These are phyloP conservation scores for Allygus modestus DNA, from an alignment of 2,888 invertebrate genomes.

Conservation along the genomic window DNA sequence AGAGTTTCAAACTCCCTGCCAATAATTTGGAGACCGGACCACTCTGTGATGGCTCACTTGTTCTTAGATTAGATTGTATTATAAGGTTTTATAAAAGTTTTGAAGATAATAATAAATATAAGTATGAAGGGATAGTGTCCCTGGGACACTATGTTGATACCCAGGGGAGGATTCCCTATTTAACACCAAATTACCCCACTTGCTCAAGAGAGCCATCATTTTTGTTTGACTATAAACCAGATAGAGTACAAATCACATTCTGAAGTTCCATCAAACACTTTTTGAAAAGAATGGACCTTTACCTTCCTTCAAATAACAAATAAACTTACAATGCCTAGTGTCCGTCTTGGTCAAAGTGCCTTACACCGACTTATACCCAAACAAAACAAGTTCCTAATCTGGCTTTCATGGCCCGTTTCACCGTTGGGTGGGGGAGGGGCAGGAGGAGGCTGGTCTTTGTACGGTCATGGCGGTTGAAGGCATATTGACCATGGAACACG, in stretches of 20 bases:
- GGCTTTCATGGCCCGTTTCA: conserved; percentile 24
- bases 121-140: too few relatives aligned
- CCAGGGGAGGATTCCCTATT: too few relatives aligned
- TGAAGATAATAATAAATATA: too few relatives aligned
- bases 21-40: too few relatives aligned
- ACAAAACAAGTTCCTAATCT: conserved; percentile 20
- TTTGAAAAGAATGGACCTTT: background rate
- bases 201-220: background rate
- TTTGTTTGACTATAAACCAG: background rate
- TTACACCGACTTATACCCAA: conserved; percentile 4
- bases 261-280: background rate
- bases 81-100: too few relatives aligned
- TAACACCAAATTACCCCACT: too few relatives aligned
- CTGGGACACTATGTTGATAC: too few relatives aligned
- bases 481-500: conserved; percentile 48
- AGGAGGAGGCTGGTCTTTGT: background rate
- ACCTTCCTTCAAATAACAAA: background rate
- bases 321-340: background rate
- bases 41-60: too few relatives aligned
- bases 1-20: too few relatives aligned
- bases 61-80: too few relatives aligned
- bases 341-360: conserved; percentile 6
- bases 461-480: conserved; percentile 23
- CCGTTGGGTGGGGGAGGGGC: too few relatives aligned
- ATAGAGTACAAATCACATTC: background rate